These are phyloP conservation scores for Ennomos fuscantarius DNA, from an alignment of 2,888 invertebrate genomes.

Conservation along the genomic window DNA sequence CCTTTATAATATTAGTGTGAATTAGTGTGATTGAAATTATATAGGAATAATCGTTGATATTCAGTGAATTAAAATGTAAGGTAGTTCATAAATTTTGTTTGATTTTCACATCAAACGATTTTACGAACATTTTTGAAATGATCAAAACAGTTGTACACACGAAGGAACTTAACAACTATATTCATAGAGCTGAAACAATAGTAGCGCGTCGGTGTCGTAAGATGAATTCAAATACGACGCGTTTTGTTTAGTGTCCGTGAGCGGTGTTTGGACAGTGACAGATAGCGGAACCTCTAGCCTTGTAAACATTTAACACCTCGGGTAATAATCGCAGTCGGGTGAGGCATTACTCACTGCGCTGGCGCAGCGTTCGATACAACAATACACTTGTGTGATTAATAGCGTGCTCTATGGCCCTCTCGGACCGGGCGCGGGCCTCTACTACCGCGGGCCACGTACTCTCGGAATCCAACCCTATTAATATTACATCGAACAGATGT, in stretches of 20 bases:
- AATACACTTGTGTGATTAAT: slow-evolving; percentile 69
- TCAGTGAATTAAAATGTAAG: too few species aligned
- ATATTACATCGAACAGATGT: slow-evolving; percentile 75
- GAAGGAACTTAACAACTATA: slow-evolving; percentile 21
- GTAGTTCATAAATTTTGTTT: too few species aligned
- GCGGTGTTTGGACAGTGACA: slow-evolving; percentile 65
- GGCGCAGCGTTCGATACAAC: slow-evolving; percentile 41
- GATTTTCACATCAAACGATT: too few species aligned
- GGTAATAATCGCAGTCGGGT: slow-evolving; percentile 37
- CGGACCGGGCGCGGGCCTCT: slow-evolving; percentile 37
- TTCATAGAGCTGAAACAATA: slow-evolving; percentile 15
- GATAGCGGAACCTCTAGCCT: slow-evolving; percentile 61
- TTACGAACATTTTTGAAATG: too few species aligned
- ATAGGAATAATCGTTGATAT: too few species aligned
- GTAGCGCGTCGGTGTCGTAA: slow-evolving; percentile 27
- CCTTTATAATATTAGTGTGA: too few species aligned
- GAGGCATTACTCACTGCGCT: slow-evolving; percentile 45
- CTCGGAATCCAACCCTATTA: slow-evolving; percentile 70
- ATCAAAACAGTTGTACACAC: slow-evolving; percentile 11
- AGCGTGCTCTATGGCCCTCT: slow-evolving; percentile 36
- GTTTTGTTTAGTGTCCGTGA: slow-evolving; percentile 45
- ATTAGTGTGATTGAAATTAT: too few species aligned
- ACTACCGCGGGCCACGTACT: slow-evolving; percentile 21
- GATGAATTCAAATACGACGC: slow-evolving; percentile 30
- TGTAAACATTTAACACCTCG: slow-evolving; percentile 74